Evolutionary conservation across 2,888 invertebrate species (phyloP), one percentile per base, ranked within the genome.

Genomic region (Brassicogethes aeneus): DNA sequence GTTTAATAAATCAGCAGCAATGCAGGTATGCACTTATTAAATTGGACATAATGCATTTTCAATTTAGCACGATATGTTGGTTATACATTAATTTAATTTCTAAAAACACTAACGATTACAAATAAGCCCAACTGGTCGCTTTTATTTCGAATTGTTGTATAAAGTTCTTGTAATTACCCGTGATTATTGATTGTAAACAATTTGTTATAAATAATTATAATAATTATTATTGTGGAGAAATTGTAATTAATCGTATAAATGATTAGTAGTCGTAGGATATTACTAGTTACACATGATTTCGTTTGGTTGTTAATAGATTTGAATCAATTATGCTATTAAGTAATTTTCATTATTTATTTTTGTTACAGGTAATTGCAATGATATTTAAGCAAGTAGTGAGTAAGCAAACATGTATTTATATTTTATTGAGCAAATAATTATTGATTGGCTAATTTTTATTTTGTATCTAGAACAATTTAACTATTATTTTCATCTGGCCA

Each of bases 331-430:
- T n/a, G n/a, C n/a, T n/a, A n/a, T 34, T 39, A 16, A 16, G 33
- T n/a, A n/a, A n/a, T n/a, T n/a, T n/a, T n/a, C n/a, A n/a, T n/a
- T n/a, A n/a, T n/a, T n/a, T n/a, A n/a, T 46, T 23, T 23, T 23
- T 23, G 23, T 23, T 23, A 23, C 23, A 23, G 23, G 23, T 23
- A 23, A 23, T 23, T 23, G 23, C n/a, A n/a, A n/a, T n/a, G n/a
- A n/a, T n/a, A n/a, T n/a, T n/a, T n/a, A n/a, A n/a, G n/a, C n/a
- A n/a, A n/a, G n/a, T n/a, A n/a, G n/a, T n/a, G n/a, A n/a, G n/a
- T n/a, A n/a, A n/a, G n/a, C n/a, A n/a, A n/a, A n/a, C n/a, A n/a
- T n/a, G n/a, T n/a, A n/a, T n/a, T n/a, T n/a, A n/a, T n/a, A n/a
- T n/a, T n/a, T n/a, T n/a, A n/a, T n/a, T n/a, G n/a, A n/a, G n/a